phyloP scores from a whole-genome alignment of 2,113 vertebrate species.

The Ophiodon elongatus region DNA sequence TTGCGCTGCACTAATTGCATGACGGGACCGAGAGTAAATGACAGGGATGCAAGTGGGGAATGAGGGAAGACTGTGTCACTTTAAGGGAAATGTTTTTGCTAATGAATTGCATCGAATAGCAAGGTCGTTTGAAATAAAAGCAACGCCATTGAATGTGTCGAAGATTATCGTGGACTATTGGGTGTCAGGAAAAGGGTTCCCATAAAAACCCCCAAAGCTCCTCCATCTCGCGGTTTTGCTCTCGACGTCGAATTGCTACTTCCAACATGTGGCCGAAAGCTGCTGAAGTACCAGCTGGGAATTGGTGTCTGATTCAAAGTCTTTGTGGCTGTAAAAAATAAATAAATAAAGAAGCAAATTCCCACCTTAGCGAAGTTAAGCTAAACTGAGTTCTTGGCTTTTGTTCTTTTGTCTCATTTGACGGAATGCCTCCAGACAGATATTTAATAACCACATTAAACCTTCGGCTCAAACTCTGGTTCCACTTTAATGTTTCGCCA shows the following conservation, averaged over 20 bases:
- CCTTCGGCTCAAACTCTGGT: conserved; percentile 15
- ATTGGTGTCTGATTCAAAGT: conserved; percentile 32
- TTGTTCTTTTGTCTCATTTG: conserved; percentile 46
- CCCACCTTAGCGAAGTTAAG: neutral
- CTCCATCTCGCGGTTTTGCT: conserved; percentile 21
- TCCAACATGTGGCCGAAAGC: conserved; percentile 61
- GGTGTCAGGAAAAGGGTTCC: conserved; percentile 7
- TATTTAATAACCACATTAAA: conserved; percentile 58
- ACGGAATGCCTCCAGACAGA: conserved; percentile 56
- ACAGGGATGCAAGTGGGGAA: conserved; percentile 37
- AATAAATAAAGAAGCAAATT: neutral
- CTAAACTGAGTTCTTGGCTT: conserved; percentile 22
- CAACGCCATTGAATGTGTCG: no score
- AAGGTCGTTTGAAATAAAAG: neutral
- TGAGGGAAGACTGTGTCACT: conserved; percentile 10
- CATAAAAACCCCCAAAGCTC: conserved; percentile 18
- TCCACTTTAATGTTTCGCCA: conserved; percentile 35
- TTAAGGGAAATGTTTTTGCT: neutral
- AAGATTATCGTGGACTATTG: no score
- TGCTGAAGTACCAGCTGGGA: conserved; percentile 31
- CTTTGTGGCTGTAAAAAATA: conserved; percentile 14
- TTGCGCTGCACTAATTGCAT: conserved; percentile 33
- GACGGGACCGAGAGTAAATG: conserved; percentile 53
- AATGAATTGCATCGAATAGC: neutral
- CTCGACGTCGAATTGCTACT: conserved; percentile 15